Conservation (phyloP, 1,140 invertebrate genomes). For the Rhynchophorus ferrugineus region DNA sequence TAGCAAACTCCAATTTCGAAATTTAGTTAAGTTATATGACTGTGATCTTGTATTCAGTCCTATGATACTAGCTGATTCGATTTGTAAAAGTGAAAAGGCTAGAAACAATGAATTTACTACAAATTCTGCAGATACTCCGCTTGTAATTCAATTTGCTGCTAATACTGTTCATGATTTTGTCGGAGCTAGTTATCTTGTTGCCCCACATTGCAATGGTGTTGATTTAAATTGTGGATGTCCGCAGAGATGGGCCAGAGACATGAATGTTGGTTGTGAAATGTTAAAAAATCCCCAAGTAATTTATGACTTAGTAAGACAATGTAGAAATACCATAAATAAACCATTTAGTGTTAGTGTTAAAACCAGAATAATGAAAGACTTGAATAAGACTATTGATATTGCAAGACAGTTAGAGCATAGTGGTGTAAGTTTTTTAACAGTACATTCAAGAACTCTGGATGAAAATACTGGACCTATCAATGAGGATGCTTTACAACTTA, state of each 20-base stretch:
- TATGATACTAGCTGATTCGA: slow-evolving; percentile 94
- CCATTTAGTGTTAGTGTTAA: slow-evolving; percentile 88
- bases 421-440: slow-evolving; percentile 79
- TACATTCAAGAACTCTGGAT: slow-evolving; percentile 82
- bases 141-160: slow-evolving; percentile 93
- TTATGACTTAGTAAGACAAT: slow-evolving; percentile 68
- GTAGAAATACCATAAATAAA: slow-evolving; percentile 61
- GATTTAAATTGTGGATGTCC: slow-evolving; percentile 97
- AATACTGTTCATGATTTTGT: slow-evolving; percentile 78
- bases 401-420: slow-evolving; percentile 75
- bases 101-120: slow-evolving; percentile 84
- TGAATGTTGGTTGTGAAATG: slow-evolving; percentile 82
- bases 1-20: slow-evolving; percentile 84
- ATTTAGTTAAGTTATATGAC: slow-evolving; percentile 72
- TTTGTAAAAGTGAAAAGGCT: slow-evolving; percentile 81
- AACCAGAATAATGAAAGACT: slow-evolving; percentile 66
- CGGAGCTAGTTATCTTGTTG: slow-evolving; percentile 73
- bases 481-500: slow-evolving; percentile 59
- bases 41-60: slow-evolving; percentile 91
- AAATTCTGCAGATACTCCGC: slow-evolving; percentile 65
- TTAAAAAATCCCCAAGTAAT: slow-evolving; percentile 78
- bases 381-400: slow-evolving; percentile 56
- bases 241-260: slow-evolving; percentile 87
- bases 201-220: slow-evolving; percentile 81
- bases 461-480: slow-evolving; percentile 74